A percentile compares a stretch with the other conserved stretches of the same genome.
Evolutionary conservation across 2,797 vertebrate genomes (phyloP).

Genomic region (Anomalospiza imberbis): DNA sequence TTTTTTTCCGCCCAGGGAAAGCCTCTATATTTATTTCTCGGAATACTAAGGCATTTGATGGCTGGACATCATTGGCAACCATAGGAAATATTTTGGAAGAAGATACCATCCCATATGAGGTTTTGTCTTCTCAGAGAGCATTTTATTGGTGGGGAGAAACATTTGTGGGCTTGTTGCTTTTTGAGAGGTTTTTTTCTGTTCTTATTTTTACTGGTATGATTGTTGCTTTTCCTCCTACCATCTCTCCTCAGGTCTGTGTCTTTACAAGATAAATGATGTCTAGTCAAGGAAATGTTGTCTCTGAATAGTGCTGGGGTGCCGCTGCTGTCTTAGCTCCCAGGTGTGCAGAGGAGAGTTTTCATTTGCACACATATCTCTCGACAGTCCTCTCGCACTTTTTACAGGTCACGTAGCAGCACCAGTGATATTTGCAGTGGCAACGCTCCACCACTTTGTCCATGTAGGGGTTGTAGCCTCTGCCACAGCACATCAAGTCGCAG

Average conservation of each 20-base stretch:
- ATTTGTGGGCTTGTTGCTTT: neutral
- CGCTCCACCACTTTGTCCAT: slow-evolving; percentile 93
- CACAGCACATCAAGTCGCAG: slow-evolving; percentile 99
- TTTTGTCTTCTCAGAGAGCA: neutral
- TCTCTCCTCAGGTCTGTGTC: neutral
- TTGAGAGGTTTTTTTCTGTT: neutral
- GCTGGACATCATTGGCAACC: neutral
- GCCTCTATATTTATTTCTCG: neutral
- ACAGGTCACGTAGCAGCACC: slow-evolving; percentile 99
- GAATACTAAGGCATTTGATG: neutral
- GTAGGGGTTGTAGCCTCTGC: slow-evolving; percentile 97
- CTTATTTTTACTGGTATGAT: neutral
- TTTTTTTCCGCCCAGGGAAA: neutral
- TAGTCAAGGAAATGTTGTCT: neutral
- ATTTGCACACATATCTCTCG: slow-evolving; percentile 97
- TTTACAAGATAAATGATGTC: neutral
- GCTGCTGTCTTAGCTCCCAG: neutral
- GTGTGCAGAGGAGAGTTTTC: slow-evolving; percentile 21
- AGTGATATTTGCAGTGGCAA: slow-evolving; percentile 99
- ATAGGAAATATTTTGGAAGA: neutral
- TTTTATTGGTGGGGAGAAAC: neutral
- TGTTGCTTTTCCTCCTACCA: neutral
- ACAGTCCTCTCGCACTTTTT: slow-evolving; percentile 94
- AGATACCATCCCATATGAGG: neutral
- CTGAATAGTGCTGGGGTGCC: neutral